Base-by-base conservation (phyloP, 2,888 invertebrate genomes). In the Tridacna crocea region DNA sequence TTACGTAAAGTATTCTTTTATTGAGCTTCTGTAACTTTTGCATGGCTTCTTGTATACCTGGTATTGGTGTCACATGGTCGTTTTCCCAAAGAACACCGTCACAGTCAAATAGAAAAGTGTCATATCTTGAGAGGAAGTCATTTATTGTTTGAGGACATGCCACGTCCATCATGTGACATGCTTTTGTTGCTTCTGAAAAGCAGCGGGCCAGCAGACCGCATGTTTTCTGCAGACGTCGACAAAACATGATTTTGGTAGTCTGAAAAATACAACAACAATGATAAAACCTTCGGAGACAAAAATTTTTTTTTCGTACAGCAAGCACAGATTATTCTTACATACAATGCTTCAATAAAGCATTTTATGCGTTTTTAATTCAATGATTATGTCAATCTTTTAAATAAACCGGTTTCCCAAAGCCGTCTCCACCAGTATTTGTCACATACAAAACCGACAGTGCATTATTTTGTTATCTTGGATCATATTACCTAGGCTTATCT, bases 81-180 rank as follows among this genome's bases (percentile, higher is more conserved):
- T 84, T 89, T 27, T 77, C 75, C 92, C 92, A 92, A 17, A 92
- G 68, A 15, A 92, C 91, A 12, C 92, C 92, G 79, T 92, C 92
- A 87, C 91, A 91, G 79, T 92, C 92, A 12, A 92, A 68, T 61
- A 92, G 65, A 70, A 91, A 84, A 0, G 90, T 90, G 79, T 92
- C 91, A 72, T 92, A 92, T 13, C 83, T 81, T 13, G 84, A 82
- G 19, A 91, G 68, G 58, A 91, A 80, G 17, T 80, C 61, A 26
- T 79, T 26, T 2, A 76, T 73, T 26, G 84, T 66, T 36, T 74
- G 66, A 3, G 55, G 27, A 66, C 79, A 74, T 6, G 48, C 27
- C 17, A 70, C 75, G 10, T 73, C 60, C 27, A 24, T 51, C 26
- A 70, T 26, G 12, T 19, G 70, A 22, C 17, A 26, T 48, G 24